Evolutionary conservation across 92 coral and sea anemone species (phyloP).

Genomic region (Galaxea fascicularis): DNA sequence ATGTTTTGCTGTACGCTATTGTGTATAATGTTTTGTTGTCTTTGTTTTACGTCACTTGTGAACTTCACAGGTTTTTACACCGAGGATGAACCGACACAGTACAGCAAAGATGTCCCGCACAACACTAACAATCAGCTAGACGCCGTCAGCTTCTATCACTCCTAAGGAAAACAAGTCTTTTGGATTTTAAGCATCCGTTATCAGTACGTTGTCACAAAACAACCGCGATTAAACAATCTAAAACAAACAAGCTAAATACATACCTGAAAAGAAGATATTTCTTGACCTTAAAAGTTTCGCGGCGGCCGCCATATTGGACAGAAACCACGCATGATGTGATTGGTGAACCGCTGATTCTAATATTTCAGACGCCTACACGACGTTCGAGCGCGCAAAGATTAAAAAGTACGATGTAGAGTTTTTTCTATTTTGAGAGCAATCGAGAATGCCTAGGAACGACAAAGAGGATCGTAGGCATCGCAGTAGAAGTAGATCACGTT

Average conservation of each 20-base stretch:
- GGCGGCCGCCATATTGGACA: conserved; percentile 75
- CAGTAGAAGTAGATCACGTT: conserved; percentile 87
- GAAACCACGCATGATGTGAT: conserved; percentile 17
- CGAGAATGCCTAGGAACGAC: conserved; percentile 83
- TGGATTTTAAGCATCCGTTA: background rate
- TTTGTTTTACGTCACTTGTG: no score
- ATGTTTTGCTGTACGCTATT: no score
- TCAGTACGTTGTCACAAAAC: background rate
- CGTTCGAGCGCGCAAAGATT: conserved; percentile 2
- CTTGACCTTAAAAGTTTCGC: background rate
- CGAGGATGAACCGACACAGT: no score
- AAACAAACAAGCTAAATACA: background rate
- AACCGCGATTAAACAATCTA: background rate
- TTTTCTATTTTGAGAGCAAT: background rate
- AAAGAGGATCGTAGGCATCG: conserved; percentile 80
- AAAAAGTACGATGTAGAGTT: background rate
- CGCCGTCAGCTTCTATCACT: no score
- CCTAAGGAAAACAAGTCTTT: no score
- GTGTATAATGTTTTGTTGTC: no score
- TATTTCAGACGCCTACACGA: background rate
- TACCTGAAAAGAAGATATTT: conserved; percentile 26
- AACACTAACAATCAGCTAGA: no score
- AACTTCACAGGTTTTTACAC: no score
- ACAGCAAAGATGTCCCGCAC: no score
- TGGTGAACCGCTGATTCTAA: conserved; percentile 38